phyloP scores from a whole-genome alignment of 2,113 vertebrate species.

The Argyrosomus japonicus region DNA sequence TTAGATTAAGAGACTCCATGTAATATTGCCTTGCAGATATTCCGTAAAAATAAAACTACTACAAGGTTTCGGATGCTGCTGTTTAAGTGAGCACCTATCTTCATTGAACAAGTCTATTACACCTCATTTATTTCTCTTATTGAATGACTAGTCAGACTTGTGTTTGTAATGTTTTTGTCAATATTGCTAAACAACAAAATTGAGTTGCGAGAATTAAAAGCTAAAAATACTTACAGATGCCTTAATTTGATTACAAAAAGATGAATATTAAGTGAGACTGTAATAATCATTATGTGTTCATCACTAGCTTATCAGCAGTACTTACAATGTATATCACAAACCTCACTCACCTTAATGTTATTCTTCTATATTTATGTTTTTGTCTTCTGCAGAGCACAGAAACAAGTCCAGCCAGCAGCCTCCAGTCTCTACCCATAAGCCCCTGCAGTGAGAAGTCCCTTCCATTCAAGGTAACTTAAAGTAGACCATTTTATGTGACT shows the following conservation, averaged over 20 bases:
- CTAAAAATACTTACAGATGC: background rate
- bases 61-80: background rate
- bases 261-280: background rate
- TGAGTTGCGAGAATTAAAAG: background rate
- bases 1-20: conserved; percentile 8
- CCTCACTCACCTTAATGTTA: conserved; percentile 3
- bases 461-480: conserved; percentile 91
- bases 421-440: conserved; percentile 93
- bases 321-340: background rate
- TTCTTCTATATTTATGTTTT: conserved; percentile 34
- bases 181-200: conserved; percentile 10
- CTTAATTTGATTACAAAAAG: background rate
- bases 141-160: background rate
- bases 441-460: conserved; percentile 92
- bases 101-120: background rate
- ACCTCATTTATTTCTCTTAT: background rate
- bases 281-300: background rate
- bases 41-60: background rate
- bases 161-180: background rate
- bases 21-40: conserved; percentile 8
- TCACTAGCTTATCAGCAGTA: background rate
- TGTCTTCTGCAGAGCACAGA: conserved; percentile 90
- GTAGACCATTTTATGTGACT: background rate
- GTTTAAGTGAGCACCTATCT: background rate
- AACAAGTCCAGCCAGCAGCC: conserved; percentile 95